Conservation (phyloP, 2,113 vertebrate species). For the Psephotus haematonotus region DNA sequence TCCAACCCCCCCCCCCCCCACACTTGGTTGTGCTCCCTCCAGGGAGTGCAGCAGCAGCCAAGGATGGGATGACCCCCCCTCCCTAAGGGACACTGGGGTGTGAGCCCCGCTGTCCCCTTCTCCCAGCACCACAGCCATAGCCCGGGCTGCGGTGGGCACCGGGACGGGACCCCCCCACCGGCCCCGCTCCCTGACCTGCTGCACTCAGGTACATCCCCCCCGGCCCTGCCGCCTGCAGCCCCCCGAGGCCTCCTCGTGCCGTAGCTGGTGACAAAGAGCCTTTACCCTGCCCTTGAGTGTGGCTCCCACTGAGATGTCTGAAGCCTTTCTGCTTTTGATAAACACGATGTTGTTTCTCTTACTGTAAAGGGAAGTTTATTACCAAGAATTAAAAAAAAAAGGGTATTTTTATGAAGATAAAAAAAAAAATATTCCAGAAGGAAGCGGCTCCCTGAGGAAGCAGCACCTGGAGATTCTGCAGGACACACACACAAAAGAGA, state of each 20-base stretch:
- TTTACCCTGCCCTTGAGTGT: slow-evolving; percentile 33
- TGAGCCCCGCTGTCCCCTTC: background rate
- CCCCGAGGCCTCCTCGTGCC: slow-evolving; percentile 25
- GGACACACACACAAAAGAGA: slow-evolving; percentile 25
- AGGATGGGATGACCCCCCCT: background rate
- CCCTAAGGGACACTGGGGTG: background rate
- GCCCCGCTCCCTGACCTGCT: background rate
- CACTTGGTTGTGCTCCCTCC: background rate
- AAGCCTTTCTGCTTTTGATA: slow-evolving; percentile 84
- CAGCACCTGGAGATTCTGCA: slow-evolving; percentile 63
- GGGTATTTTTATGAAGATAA: slow-evolving; percentile 79
- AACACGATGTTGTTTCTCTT: slow-evolving; percentile 75
- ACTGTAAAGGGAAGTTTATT: slow-evolving; percentile 81
- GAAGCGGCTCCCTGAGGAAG: slow-evolving; percentile 62
- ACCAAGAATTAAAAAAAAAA: slow-evolving; percentile 63
- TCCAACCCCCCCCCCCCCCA: background rate
- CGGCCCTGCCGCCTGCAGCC: background rate
- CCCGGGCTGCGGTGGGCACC: slow-evolving; percentile 23
- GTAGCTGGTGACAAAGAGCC: slow-evolving; percentile 45
- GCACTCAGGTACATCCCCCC: slow-evolving; percentile 28
- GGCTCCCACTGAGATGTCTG: slow-evolving; percentile 52
- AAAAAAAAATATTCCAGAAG: slow-evolving; percentile 41
- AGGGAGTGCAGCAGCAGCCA: background rate
- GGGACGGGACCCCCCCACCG: background rate
- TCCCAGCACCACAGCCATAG: slow-evolving; percentile 27